Percentiles rank a stretch among this genome's conserved stretches.
Conservation (phyloP, 2,888 invertebrate genomes). For the Rhorus exstirpatorius region DNA sequence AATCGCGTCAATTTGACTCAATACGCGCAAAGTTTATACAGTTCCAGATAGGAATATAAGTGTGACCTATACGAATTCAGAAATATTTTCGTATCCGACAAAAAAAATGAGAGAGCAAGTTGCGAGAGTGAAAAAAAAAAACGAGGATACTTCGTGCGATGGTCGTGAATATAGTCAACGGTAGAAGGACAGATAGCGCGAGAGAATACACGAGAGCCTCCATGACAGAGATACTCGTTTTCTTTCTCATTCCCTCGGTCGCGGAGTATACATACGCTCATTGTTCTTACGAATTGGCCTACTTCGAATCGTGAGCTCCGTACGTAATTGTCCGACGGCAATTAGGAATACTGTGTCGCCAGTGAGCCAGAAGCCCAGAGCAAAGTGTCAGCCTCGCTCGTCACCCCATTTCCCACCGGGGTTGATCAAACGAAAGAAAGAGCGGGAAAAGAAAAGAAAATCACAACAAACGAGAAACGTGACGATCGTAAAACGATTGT, state of each 20-base stretch:
- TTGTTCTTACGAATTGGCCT: slow-evolving; percentile 63
- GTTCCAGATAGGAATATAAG: background rate
- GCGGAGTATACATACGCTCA: slow-evolving; percentile 31
- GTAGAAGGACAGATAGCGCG: slow-evolving; percentile 11
- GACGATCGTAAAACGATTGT: background rate
- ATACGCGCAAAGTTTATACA: background rate
- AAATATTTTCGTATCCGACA: background rate
- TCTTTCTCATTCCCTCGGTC: slow-evolving; percentile 47
- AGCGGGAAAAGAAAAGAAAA: background rate
- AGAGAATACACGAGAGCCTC: slow-evolving; percentile 25
- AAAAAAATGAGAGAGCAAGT: slow-evolving; percentile 24
- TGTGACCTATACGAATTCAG: background rate
- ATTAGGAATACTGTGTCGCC: slow-evolving; percentile 59
- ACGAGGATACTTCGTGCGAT: slow-evolving; percentile 23
- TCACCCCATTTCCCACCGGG: slow-evolving; percentile 44
- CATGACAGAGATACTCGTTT: background rate
- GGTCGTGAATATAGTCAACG: slow-evolving; percentile 41
- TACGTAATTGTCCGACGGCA: slow-evolving; percentile 59
- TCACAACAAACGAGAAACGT: slow-evolving; percentile 14
- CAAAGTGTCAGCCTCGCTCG: slow-evolving; percentile 40
- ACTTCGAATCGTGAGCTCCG: slow-evolving; percentile 61
- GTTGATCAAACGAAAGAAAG: slow-evolving; percentile 26
- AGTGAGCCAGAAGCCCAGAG: slow-evolving; percentile 20
- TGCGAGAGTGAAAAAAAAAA: slow-evolving; percentile 14
- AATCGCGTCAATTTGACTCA: background rate